Base-by-base conservation (phyloP, 2,113 vertebrate genomes). In the Prunella fulvescens region DNA sequence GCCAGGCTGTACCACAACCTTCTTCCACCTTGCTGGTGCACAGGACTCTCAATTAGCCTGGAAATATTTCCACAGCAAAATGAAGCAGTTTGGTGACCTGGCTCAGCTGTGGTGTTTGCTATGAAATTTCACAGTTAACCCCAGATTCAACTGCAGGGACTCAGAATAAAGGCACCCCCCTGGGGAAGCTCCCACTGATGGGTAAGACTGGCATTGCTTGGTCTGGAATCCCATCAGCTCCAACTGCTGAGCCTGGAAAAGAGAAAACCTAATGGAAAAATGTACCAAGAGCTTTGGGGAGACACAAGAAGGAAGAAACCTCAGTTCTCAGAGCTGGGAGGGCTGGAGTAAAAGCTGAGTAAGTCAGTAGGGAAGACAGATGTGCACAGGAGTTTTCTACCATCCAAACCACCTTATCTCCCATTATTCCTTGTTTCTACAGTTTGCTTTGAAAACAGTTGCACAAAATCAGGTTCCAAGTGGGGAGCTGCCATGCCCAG, bases 401-500 rank as follows among this genome's bases (percentile, higher is more conserved):
- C 23, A 39, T 4, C 31, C 60, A 70, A 80, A 40, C 1, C 24
- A 14, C 2, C 25, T 77, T 71, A 37, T 69, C 42, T 69, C 31
- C 28, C 25, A 7, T 31, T 88, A 58, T 28, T 78, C 26, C 23
- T 33, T 24, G 6, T 37, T 72, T 58, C 33, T 53, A 28, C 9
- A 37, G 66, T 37, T 69, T 50, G 48, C 57, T 82, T 48, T 48
- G 61, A 35, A 74, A 80, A 67, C 5, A 2, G 31, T 14, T 74
- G 47, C 70, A 42, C 10, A 45, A 47, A 66, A 60, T 19, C 39
- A 54, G 9, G 6, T n/a, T 44, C 22, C 19, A 56, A 0, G 5
- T 15, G 26, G 10, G 45, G 23, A 81, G 25, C 24, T 6, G 3
- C 65, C 7, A 0, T 12, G 11, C 45, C 23, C 2, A 1, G 28